phyloP scores from a whole-genome alignment of 2,113 vertebrate genomes.

The Myocastor coypus region DNA sequence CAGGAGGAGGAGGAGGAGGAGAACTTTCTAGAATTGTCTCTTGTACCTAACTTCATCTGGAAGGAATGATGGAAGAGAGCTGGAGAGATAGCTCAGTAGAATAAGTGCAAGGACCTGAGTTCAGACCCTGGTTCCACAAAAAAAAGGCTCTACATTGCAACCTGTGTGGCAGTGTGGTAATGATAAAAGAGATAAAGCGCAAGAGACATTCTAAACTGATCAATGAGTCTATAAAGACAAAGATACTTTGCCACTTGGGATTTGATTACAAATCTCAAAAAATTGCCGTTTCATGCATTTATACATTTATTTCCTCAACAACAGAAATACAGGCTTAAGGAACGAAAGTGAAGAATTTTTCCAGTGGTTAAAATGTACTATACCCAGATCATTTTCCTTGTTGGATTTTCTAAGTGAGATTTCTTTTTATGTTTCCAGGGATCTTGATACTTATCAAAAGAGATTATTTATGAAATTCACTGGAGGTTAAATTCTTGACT shows the following conservation, averaged over 20 bases:
- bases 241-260: not conserved
- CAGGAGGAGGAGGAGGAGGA: no score
- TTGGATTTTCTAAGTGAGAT: not conserved
- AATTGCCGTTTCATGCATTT: not conserved
- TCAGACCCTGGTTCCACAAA: no score
- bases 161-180: not conserved
- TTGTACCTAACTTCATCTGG: conserved; percentile 31
- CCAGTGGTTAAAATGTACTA: not conserved
- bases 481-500: conserved; percentile 46
- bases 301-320: not conserved
- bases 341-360: not conserved
- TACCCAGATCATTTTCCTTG: not conserved
- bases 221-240: not conserved
- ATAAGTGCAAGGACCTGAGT: no score
- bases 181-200: not conserved
- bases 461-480: conserved; percentile 48
- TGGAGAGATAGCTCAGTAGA: no score
- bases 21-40: not conserved
- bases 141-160: no score
- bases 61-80: not conserved
- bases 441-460: conserved; percentile 43
- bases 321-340: conserved; percentile 31
- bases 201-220: not conserved
- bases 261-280: conserved; percentile 7
- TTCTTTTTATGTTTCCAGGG: conserved; percentile 36